phyloP scores from a whole-genome alignment of 1,140 invertebrate species.

The Tetranychus urticae region DNA sequence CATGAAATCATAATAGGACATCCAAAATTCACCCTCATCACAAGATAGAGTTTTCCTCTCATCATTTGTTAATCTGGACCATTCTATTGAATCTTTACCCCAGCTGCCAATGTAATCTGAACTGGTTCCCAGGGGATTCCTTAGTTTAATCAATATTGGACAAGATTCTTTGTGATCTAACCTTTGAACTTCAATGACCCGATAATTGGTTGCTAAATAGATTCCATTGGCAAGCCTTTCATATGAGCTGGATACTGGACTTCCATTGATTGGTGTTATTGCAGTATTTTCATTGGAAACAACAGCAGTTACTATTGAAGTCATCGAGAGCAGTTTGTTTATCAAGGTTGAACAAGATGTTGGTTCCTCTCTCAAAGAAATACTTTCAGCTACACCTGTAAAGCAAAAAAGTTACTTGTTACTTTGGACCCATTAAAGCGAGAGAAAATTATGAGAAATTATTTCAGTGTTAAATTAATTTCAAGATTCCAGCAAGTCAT shows the following conservation, averaged over 20 bases:
- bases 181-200: slow-evolving; percentile 52
- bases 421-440: no score
- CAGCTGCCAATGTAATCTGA: slow-evolving; percentile 12
- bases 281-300: slow-evolving; percentile 20
- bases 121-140: slow-evolving; percentile 8
- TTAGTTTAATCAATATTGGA: slow-evolving; percentile 10
- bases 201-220: slow-evolving; percentile 49
- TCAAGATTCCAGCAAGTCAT: no score
- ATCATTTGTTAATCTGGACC: slow-evolving; percentile 42
- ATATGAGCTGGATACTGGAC: no score
- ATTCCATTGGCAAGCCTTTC: slow-evolving; percentile 28
- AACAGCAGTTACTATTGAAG: slow-evolving; percentile 57
- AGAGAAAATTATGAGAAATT: no score
- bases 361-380: slow-evolving; percentile 37
- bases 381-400: slow-evolving; percentile 37
- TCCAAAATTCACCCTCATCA: slow-evolving; percentile 62
- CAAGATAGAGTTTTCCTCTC: slow-evolving; percentile 40
- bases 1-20: slow-evolving; percentile 57
- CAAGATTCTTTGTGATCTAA: slow-evolving; percentile 20
- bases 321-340: slow-evolving; percentile 48
- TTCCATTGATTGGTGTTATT: background rate
- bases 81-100: slow-evolving; percentile 32
- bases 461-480: no score
- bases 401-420: background rate
- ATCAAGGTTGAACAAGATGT: slow-evolving; percentile 37